Percentiles rank a stretch among this genome's conserved stretches.
phyloP scores from a whole-genome alignment of 1,140 invertebrate species.

The Drosophila leontia region DNA sequence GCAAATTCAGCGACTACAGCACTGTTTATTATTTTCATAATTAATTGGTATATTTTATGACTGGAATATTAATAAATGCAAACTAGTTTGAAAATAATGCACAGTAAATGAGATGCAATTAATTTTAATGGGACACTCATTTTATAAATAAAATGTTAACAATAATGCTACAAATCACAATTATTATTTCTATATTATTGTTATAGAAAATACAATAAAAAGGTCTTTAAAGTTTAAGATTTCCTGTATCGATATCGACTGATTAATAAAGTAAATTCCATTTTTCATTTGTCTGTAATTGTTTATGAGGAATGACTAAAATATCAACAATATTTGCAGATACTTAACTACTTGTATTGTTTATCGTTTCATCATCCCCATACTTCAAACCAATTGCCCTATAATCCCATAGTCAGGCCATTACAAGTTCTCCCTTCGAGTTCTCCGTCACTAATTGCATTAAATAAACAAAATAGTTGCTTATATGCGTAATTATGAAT shows the following conservation, averaged over 20 bases:
- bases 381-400: conserved; percentile 3
- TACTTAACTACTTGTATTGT: conserved; percentile 2
- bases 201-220: neutral
- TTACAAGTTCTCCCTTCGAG: conserved; percentile 29
- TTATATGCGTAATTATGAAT: conserved; percentile 72
- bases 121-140: neutral
- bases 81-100: neutral
- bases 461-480: conserved; percentile 60
- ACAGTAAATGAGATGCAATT: neutral
- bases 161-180: no score
- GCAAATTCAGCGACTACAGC: neutral
- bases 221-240: neutral
- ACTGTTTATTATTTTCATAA: neutral
- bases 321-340: conserved; percentile 19
- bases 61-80: conserved; percentile 5
- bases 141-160: no score
- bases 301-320: neutral
- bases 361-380: conserved; percentile 19
- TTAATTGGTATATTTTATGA: conserved; percentile 29
- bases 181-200: neutral
- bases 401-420: conserved; percentile 32
- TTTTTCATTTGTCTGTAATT: neutral
- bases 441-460: conserved; percentile 36
- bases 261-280: no score
- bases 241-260: no score